Evolutionary conservation across 2,113 vertebrate genomes (phyloP), one percentile per base, ranked within the genome.

Genomic region (Gymnobelideus leadbeateri): DNA sequence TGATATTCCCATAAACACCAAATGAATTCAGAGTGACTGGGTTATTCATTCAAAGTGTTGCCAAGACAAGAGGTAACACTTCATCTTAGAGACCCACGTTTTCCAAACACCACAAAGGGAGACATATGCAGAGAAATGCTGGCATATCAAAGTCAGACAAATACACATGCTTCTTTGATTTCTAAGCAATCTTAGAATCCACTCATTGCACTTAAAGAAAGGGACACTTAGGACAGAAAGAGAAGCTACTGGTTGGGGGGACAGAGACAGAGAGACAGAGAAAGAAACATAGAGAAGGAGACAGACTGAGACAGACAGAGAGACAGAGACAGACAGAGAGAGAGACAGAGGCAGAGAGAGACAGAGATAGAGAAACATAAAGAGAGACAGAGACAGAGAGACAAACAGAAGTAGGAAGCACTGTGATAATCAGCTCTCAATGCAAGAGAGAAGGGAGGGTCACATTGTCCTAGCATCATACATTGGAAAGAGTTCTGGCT

Each of bases 91-190:
- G 92, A 26, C 0, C 1, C 43, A 50, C 0, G 0, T 51, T 77
- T 54, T 51, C 92, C 95, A 24, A 94, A 97, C 61, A 50, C 19
- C 9, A 23, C 49, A 3, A 46, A 52, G 54, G 96, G 96, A 96
- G 97, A 91, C 89, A 10, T 0, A 37, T 7, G 94, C 90, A 49
- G 95, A 94, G 92, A 97, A 51, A 8, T 92, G 10, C 89, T 94
- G 96, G 90, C 94, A 93, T 92, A 94, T 96, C 95, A 51, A 91
- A 98, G 93, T 53, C 96, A 95, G 96, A 92, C 3, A 95, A 89
- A 50, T 43, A 89, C 31, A 31, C 92, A 51, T 47, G 54, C 93
- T 97, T 94, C 94, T 92, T 96, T 54, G 89, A 93, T 92, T 92
- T 50, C 55, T 50, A 84, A 61, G 57, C 26, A 28, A 12, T 77